phyloP scores from a whole-genome alignment of 2,113 vertebrate species.

The Salminus brasiliensis region DNA sequence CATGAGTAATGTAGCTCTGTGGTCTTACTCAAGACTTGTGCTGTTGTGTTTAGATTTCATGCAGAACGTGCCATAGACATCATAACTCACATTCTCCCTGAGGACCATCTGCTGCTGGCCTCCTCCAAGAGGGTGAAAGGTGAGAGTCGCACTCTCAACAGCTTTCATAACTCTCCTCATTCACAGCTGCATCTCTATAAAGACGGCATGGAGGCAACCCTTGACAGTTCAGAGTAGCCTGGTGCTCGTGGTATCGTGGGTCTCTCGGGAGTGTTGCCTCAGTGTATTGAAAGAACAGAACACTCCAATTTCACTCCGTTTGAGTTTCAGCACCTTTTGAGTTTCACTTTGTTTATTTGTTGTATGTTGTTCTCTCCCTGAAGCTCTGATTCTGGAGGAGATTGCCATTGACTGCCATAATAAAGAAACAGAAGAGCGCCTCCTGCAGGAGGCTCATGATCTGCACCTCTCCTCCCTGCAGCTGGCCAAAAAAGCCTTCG shows the following conservation, averaged over 20 bases:
- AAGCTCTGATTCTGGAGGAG: constrained; percentile 97
- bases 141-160: constrained; percentile 57
- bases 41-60: constrained; percentile 84
- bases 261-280: background rate
- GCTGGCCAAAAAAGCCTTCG: constrained; percentile 96
- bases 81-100: constrained; percentile 98
- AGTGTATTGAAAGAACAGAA: background rate
- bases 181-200: background rate
- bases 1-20: constrained; percentile 3
- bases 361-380: constrained; percentile 31
- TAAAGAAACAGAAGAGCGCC: constrained; percentile 96
- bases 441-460: constrained; percentile 96
- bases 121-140: constrained; percentile 99
- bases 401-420: constrained; percentile 99
- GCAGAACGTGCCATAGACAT: constrained; percentile 99
- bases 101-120: constrained; percentile 97
- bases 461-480: constrained; percentile 97
- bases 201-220: background rate
- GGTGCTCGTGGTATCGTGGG: background rate
- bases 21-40: constrained; percentile 42
- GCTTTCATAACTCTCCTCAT: background rate
- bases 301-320: background rate
- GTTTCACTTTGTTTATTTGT: background rate
- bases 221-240: constrained; percentile 1
- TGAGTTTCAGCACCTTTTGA: background rate